A percentile compares a stretch with the other conserved stretches of the same genome.
Conservation (phyloP, 2,888 invertebrate genomes). For the Pyrgus malvae region DNA sequence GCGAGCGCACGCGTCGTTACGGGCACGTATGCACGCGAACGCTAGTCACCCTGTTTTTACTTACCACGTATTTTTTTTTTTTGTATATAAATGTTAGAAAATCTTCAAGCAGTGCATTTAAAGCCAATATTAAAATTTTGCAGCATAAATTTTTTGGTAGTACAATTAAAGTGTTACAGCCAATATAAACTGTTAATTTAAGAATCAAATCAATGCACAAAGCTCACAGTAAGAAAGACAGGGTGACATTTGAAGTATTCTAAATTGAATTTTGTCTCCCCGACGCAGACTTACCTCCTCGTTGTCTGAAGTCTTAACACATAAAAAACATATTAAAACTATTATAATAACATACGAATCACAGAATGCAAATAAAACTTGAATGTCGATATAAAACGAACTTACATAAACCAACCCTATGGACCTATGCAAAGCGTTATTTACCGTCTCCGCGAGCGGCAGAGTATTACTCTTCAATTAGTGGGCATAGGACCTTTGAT, state of each 20-base stretch:
- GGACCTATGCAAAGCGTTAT: slow-evolving; percentile 48
- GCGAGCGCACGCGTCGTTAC: neutral
- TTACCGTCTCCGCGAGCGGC: slow-evolving; percentile 45
- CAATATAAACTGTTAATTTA: slow-evolving; percentile 33
- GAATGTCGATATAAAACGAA: slow-evolving; percentile 27
- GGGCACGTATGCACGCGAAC: slow-evolving; percentile 23
- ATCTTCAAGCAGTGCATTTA: slow-evolving; percentile 13
- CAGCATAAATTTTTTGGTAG: neutral
- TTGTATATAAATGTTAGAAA: neutral
- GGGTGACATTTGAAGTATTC: slow-evolving; percentile 52
- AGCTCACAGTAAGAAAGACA: slow-evolving; percentile 46
- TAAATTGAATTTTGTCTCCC: slow-evolving; percentile 12
- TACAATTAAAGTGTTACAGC: slow-evolving; percentile 33
- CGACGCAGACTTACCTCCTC: slow-evolving; percentile 29
- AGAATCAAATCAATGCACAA: slow-evolving; percentile 5
- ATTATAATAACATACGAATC: slow-evolving; percentile 35
- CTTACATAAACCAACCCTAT: slow-evolving; percentile 24
- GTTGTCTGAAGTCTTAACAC: slow-evolving; percentile 19
- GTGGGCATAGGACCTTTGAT: slow-evolving; percentile 68
- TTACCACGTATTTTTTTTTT: slow-evolving; percentile 23
- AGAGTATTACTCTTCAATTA: slow-evolving; percentile 44
- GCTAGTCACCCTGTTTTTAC: slow-evolving; percentile 37
- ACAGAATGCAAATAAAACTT: slow-evolving; percentile 32
- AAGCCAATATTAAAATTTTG: slow-evolving; percentile 4
- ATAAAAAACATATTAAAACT: slow-evolving; percentile 33